Evolutionary conservation across 2,113 vertebrate species (phyloP).

Genomic region (Anser brachyrhynchus): DNA sequence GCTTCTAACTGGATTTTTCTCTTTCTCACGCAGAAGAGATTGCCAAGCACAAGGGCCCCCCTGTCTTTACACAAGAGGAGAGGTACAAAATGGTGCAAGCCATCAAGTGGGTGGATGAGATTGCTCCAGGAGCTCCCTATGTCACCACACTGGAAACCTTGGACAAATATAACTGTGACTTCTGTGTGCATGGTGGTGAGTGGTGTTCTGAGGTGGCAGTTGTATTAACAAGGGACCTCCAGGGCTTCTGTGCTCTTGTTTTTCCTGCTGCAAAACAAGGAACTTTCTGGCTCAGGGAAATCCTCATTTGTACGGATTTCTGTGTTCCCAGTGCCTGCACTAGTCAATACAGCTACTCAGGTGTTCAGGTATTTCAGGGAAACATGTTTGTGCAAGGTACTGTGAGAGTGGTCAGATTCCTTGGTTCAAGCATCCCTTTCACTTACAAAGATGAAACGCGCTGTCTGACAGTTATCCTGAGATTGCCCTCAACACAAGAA

Average conservation of each 20-base stretch:
- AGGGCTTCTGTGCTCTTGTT: neutral
- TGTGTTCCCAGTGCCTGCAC: accelerated
- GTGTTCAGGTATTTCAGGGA: neutral
- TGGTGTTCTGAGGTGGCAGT: neutral
- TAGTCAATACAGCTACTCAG: neutral
- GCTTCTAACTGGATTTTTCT: slow-evolving; percentile 11
- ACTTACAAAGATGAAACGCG: neutral
- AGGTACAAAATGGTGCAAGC: slow-evolving; percentile 96
- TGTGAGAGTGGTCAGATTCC: neutral
- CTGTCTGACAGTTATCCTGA: neutral
- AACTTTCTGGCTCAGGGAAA: accelerated
- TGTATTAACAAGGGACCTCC: accelerated
- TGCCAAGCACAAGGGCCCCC: slow-evolving; percentile 96
- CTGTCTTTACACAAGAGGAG: slow-evolving; percentile 95
- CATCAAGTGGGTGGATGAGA: slow-evolving; percentile 99
- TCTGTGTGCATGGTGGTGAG: slow-evolving; percentile 98
- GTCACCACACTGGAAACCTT: slow-evolving; percentile 94
- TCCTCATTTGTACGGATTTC: neutral
- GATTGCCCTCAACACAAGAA: neutral
- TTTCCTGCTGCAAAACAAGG: accelerated
- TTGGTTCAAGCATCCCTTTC: neutral
- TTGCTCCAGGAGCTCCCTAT: slow-evolving; percentile 92
- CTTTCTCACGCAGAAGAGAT: slow-evolving; percentile 86
- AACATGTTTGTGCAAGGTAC: accelerated
- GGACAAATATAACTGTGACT: slow-evolving; percentile 93